A percentile compares a stretch with the other conserved stretches of the same genome.
These are phyloP conservation scores for Plotosus lineatus DNA, from an alignment of 2,113 vertebrate genomes.

Conservation along the genomic window DNA sequence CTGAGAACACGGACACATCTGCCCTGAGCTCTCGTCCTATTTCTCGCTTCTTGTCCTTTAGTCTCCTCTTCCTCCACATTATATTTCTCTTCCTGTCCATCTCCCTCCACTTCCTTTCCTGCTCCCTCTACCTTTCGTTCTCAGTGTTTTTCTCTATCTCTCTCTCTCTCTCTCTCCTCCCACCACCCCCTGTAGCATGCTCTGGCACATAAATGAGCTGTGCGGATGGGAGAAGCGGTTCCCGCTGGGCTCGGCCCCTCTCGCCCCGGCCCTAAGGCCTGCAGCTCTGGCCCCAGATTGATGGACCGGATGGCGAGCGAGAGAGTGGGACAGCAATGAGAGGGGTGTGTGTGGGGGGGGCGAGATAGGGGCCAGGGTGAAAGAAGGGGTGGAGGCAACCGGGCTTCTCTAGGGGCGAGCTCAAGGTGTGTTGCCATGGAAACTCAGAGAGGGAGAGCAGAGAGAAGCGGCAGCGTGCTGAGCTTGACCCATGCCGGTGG, in stretches of 20 bases:
- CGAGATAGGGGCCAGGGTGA: slow-evolving; percentile 44
- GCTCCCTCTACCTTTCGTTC: neutral
- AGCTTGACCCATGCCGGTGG: slow-evolving; percentile 95
- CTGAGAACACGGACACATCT: slow-evolving; percentile 41
- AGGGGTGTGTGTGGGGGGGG: slow-evolving; percentile 2
- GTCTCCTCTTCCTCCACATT: slow-evolving; percentile 11
- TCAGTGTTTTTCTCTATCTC: no score
- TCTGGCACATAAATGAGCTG: slow-evolving; percentile 80
- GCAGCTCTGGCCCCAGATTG: slow-evolving; percentile 74
- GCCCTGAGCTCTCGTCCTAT: slow-evolving; percentile 9
- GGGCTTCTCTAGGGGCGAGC: slow-evolving; percentile 84
- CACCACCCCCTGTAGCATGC: slow-evolving; percentile 64
- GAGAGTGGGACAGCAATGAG: slow-evolving; percentile 67
- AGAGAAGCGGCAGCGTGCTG: slow-evolving; percentile 81
- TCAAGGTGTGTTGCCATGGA: slow-evolving; percentile 96
- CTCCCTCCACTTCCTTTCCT: slow-evolving; percentile 13
- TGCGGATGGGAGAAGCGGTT: slow-evolving; percentile 54
- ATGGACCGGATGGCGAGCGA: slow-evolving; percentile 80
- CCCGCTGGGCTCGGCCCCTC: slow-evolving; percentile 50
- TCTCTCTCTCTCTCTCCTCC: slow-evolving; percentile 47
- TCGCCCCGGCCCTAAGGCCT: slow-evolving; percentile 52
- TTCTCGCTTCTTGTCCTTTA: slow-evolving; percentile 1
- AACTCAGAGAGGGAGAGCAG: slow-evolving; percentile 81
- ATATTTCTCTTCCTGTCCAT: slow-evolving; percentile 19
- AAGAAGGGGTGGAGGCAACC: slow-evolving; percentile 76